Base-by-base conservation (phyloP, 2,888 invertebrate genomes). In the Boloria euphrosyne region DNA sequence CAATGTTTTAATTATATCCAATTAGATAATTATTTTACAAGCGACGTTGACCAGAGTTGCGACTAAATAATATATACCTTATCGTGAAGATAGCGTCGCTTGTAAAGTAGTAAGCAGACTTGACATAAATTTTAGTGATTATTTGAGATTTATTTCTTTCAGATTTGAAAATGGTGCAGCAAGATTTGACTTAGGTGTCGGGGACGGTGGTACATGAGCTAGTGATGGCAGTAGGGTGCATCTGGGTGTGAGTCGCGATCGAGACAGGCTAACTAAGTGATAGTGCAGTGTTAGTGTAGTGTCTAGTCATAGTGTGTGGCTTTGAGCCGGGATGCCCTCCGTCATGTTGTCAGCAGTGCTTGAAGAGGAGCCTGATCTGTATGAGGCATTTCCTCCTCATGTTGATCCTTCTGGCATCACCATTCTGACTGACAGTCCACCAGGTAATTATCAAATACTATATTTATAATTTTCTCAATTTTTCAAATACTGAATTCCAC, bases 381-480 rank as follows among this genome's bases (percentile, higher is more conserved):
- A 95, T 78, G 96, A 96, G 90, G 95, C 95, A 67, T 97, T 96
- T 86, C 96, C 96, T 71, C 95, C 96, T 67, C 95, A 96, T 86
- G 97, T 97, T 73, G 97, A 97, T 86, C 94, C 95, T 63, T 94
- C 95, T 71, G 96, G 96, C 78, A 96, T 97, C 77, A 95, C 95
- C 38, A 94, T 95, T 75, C 93, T 95, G 71, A 94, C 95, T 57
- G 95, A 95, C 76, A 94, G 94, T 81, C 94, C 94, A 70, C 93
- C 93, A 81, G 93, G 93, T 93, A 75, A 63, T 3, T 10, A 27
- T 22, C 14, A 49, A n/a, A 49, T 49, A 49, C 2, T 49, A 49
- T 38, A 38, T 38, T 38, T 10, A 38, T 10, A 7, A 38, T 38
- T 38, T 38, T 38, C 10, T 38, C 10, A 38, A 38, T 38, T 38